phyloP scores from a whole-genome alignment of 2,113 vertebrate genomes.

The Camelus dromedarius region DNA sequence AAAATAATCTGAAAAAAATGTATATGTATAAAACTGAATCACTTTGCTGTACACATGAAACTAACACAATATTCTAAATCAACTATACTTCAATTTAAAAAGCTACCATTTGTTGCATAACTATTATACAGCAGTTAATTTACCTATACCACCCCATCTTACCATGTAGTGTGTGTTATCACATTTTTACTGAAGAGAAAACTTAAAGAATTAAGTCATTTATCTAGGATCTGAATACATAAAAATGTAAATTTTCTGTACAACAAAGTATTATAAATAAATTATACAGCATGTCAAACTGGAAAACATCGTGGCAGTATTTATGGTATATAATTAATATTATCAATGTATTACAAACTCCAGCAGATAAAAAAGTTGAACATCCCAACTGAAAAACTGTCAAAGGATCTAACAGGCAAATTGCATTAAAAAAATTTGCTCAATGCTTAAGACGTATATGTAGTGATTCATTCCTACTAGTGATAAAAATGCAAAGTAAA shows the following conservation, averaged over 20 bases:
- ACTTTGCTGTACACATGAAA: too few species aligned
- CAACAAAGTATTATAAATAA: conserved; percentile 9
- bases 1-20: too few species aligned
- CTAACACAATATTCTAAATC: too few species aligned
- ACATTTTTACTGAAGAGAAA: conserved; percentile 3
- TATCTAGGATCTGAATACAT: background rate
- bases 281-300: background rate
- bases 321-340: background rate
- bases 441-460: background rate
- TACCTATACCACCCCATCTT: background rate
- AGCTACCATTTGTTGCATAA: background rate
- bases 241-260: conserved; percentile 1
- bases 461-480: background rate
- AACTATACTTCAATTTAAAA: background rate
- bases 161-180: background rate
- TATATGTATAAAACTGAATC: too few species aligned
- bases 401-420: background rate
- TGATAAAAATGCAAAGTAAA: conserved; percentile 17
- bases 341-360: background rate
- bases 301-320: background rate
- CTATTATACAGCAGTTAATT: background rate
- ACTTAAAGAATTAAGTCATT: background rate
- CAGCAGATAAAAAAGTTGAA: conserved; percentile 16
- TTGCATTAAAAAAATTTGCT: background rate
- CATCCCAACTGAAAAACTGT: background rate